Evolutionary conservation across 2,113 vertebrate genomes (phyloP).

Genomic region (Chaetodon trifascialis): DNA sequence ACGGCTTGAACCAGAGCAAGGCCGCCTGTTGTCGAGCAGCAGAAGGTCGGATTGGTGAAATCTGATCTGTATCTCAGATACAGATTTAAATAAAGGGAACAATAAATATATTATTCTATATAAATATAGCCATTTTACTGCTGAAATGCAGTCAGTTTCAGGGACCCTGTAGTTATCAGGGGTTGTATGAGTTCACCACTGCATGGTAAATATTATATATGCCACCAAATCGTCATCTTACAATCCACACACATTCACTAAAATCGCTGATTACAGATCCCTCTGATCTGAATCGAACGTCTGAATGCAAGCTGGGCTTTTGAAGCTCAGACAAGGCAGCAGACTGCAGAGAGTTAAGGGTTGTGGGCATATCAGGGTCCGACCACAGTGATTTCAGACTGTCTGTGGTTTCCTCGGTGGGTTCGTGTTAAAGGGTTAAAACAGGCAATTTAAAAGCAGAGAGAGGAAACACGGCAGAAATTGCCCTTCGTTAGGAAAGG

Average conservation of each 20-base stretch:
- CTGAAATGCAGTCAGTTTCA: neutral
- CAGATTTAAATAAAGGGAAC: too few species aligned
- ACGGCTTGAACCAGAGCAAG: neutral
- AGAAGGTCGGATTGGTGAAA: too few species aligned
- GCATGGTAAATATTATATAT: too few species aligned
- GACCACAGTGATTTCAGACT: slow-evolving; percentile 40
- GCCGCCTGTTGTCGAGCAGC: neutral
- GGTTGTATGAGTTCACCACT: neutral
- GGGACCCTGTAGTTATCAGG: too few species aligned
- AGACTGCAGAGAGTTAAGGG: slow-evolving; percentile 3
- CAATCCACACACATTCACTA: too few species aligned
- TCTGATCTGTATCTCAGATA: neutral
- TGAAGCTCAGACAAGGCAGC: neutral
- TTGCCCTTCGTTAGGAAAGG: slow-evolving; percentile 53
- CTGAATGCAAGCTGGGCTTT: too few species aligned
- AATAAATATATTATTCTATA: too few species aligned
- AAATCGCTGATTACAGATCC: neutral
- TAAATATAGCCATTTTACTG: neutral
- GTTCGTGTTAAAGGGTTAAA: slow-evolving; percentile 43
- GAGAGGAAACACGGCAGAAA: slow-evolving; percentile 57
- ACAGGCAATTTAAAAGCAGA: slow-evolving; percentile 24
- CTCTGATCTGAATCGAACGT: neutral
- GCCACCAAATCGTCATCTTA: too few species aligned
- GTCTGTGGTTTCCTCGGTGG: slow-evolving; percentile 30
- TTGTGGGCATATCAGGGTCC: slow-evolving; percentile 23